Conservation (phyloP, 2,888 invertebrate genomes). For the Pseudoips prasinana region DNA sequence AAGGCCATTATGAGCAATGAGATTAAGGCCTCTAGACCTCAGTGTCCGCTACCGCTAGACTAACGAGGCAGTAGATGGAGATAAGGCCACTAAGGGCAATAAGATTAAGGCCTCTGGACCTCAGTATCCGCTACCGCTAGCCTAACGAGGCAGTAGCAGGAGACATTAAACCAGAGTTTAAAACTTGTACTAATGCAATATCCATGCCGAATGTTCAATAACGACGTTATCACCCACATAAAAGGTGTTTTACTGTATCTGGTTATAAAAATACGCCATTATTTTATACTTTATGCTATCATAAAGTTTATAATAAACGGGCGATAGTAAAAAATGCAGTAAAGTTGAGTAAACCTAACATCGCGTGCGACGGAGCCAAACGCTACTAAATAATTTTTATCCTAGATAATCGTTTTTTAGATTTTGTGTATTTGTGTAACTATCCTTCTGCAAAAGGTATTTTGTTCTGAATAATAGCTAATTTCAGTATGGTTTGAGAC, state of each 20-base stretch:
- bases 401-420: slow-evolving; percentile 28
- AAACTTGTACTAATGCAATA: slow-evolving; percentile 36
- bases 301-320: slow-evolving; percentile 79
- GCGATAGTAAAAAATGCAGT: slow-evolving; percentile 62
- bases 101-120: too few relatives aligned
- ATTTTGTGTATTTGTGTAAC: slow-evolving; percentile 27
- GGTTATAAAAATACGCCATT: slow-evolving; percentile 73
- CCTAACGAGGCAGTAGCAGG: too few relatives aligned
- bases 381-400: slow-evolving; percentile 43
- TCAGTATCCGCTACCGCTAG: too few relatives aligned
- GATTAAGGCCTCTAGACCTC: too few relatives aligned
- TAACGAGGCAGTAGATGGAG: too few relatives aligned
- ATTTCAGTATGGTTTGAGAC: too few relatives aligned
- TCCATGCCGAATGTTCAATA: slow-evolving; percentile 45
- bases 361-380: slow-evolving; percentile 48
- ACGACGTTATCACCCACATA: slow-evolving; percentile 62
- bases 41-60: too few relatives aligned
- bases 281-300: slow-evolving; percentile 71
- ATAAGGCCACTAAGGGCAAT: too few relatives aligned
- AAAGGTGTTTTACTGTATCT: slow-evolving; percentile 75
- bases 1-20: too few relatives aligned
- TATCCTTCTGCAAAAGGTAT: too few relatives aligned
- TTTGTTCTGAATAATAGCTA: too few relatives aligned
- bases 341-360: slow-evolving; percentile 51
- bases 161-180: slow-evolving; percentile 15